Conservation (phyloP, 2,888 invertebrate species). For the Lycocerus yunnanus region DNA sequence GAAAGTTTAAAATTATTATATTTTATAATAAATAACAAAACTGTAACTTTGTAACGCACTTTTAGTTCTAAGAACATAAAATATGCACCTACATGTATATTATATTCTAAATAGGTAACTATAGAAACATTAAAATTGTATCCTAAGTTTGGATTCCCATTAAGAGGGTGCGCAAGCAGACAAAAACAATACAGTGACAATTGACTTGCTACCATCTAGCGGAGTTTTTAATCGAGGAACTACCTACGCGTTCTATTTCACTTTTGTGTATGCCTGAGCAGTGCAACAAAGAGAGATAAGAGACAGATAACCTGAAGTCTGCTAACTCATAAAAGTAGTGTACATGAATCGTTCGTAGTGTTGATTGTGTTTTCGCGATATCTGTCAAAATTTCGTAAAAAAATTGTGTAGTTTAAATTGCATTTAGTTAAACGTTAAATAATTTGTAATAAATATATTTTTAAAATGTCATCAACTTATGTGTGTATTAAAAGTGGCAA, state of each 20-base stretch:
- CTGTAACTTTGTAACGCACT: no score
- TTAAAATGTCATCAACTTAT: neutral
- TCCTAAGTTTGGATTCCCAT: neutral
- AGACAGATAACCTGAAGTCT: conserved; percentile 2
- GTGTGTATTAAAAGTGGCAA: neutral
- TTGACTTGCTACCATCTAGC: neutral
- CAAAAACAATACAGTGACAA: neutral
- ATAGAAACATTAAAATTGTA: neutral
- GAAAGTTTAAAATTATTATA: no score
- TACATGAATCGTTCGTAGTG: conserved; percentile 13
- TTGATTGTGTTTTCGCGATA: conserved; percentile 21
- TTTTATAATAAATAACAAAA: no score
- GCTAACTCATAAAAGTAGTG: conserved; percentile 14
- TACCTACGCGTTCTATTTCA: neutral
- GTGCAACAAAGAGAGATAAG: neutral
- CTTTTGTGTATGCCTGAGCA: neutral
- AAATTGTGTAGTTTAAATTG: conserved; percentile 1
- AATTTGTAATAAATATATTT: neutral
- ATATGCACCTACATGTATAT: no score
- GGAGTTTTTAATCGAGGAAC: neutral
- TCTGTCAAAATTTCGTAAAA: conserved; percentile 20
- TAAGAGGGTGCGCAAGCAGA: neutral
- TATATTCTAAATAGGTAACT: no score
- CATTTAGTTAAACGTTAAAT: neutral
- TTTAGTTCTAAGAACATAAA: no score